Evolutionary conservation across 1,140 invertebrate genomes (phyloP).

Genomic region (Acromyrmex heyeri): DNA sequence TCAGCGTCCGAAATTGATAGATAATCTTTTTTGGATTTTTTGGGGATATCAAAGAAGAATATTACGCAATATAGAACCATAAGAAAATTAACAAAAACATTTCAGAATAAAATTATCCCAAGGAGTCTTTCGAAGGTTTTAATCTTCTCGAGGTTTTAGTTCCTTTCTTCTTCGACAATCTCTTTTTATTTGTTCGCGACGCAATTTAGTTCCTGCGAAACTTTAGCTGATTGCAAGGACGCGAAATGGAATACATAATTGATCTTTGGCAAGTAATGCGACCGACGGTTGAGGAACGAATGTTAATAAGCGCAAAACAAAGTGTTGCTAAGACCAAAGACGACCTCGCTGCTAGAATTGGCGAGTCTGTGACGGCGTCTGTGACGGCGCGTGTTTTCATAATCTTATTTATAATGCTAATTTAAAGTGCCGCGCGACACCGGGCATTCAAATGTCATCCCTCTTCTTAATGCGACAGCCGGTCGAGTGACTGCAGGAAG

Average conservation of each 20-base stretch:
- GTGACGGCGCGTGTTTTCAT: constrained; percentile 66
- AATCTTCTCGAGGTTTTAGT: background rate
- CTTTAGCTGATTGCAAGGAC: constrained; percentile 32
- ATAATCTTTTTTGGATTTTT: background rate
- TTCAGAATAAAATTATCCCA: constrained; percentile 26
- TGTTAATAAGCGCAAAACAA: constrained; percentile 70
- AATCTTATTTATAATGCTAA: constrained; percentile 73
- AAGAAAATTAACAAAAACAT: constrained; percentile 17
- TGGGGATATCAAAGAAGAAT: background rate
- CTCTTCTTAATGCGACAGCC: constrained; percentile 58
- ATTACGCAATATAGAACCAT: background rate
- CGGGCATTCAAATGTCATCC: constrained; percentile 71
- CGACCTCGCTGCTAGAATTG: constrained; percentile 65
- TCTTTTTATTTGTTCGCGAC: constrained; percentile 42
- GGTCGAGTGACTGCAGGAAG: constrained; percentile 33
- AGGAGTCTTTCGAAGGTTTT: background rate
- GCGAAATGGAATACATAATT: constrained; percentile 64
- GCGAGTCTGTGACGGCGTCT: constrained; percentile 42
- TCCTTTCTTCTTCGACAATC: background rate
- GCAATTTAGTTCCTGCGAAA: constrained; percentile 42
- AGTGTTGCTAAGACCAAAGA: constrained; percentile 48
- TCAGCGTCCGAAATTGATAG: background rate
- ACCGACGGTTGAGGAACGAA: constrained; percentile 60
- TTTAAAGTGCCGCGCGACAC: constrained; percentile 49
- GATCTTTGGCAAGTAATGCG: constrained; percentile 67